Evolutionary conservation across 2,797 vertebrate genomes (phyloP).

Genomic region (Nannoperca australis): DNA sequence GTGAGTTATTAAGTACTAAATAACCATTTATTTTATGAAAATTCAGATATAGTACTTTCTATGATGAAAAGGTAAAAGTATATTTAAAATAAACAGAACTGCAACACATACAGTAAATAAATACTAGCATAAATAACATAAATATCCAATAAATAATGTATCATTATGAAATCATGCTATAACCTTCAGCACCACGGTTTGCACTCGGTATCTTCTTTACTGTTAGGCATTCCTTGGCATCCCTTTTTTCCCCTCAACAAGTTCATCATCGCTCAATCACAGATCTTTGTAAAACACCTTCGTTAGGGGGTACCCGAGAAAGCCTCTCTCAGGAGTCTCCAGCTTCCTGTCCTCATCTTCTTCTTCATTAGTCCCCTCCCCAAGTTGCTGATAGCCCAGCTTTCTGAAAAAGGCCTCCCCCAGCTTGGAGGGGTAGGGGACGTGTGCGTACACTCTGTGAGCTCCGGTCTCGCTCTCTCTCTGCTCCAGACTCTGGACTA

Average conservation of each 20-base stretch:
- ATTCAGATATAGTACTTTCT: not conserved
- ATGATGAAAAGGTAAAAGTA: conserved; percentile 10
- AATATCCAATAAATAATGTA: conserved; percentile 43
- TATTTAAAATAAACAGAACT: conserved; percentile 31
- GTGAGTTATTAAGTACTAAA: conserved; percentile 19
- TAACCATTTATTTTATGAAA: conserved; percentile 5
- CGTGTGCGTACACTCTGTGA: conserved; percentile 83
- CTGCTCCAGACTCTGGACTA: conserved; percentile 87
- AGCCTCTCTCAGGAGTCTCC: conserved; percentile 83
- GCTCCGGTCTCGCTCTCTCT: conserved; percentile 82
- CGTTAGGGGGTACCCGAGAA: conserved; percentile 88
- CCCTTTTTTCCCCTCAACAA: not conserved
- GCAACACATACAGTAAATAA: conserved; percentile 58
- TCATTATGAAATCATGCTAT: conserved; percentile 2
- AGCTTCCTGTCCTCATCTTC: conserved; percentile 69
- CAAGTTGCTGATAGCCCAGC: conserved; percentile 85
- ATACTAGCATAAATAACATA: conserved; percentile 68
- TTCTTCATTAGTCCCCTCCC: conserved; percentile 75
- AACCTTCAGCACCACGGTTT: conserved; percentile 8
- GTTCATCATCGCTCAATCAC: conserved; percentile 60
- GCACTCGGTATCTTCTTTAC: conserved; percentile 2
- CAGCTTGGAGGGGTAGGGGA: conserved; percentile 87
- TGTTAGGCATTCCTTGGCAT: not conserved
- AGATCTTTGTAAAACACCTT: conserved; percentile 91
- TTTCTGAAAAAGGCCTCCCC: conserved; percentile 88